Base-by-base conservation (phyloP, 2,113 vertebrate species). In the Eleginops maclovinus region DNA sequence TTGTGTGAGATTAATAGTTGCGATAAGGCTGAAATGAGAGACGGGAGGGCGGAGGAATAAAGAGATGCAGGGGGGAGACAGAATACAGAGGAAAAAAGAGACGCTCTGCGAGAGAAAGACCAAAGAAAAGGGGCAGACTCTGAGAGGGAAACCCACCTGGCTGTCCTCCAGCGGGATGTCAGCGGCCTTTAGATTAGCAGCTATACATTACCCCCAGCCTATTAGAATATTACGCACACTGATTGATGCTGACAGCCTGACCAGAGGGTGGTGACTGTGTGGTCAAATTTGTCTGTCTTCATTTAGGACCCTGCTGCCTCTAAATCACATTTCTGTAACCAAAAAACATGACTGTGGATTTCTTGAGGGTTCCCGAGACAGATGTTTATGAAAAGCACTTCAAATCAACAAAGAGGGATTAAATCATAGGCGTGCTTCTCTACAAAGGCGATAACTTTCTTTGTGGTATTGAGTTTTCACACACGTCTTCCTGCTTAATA, bases 1-100 rank as follows among this genome's bases (percentile, higher is more conserved):
- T 94, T 91, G 88, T 90, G 89, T 61, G 64, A 92, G 92, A 93
- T 94, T 92, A 93, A 93, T 92, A 91, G 91, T 87, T 81, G 82
- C 51, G 92, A 93, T 93, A 91, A 77, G 64, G 66, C 58, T 86
- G 83, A 87, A 92, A 92, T 87, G 78, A 87, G 85, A 83, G 75
- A 87, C 69, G 59, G n/a, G 72, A 21, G 67, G 75, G 86, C 69
- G 59, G 72, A 21, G 67, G 46, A 28, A 51, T 54, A 41, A 49
- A 87, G 84, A 84, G 73, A 86, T 67, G 46, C 69, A n/a, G 21
- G 19, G 61, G 43, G 36, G 49, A 50, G 54, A 12, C 19, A 66
- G 24, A 80, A 54, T 50, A 70, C 43, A 19, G 46, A 51, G 60
- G 46, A 46, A 63, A 64, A 46, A 47, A 36, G 50, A 54, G 58